These are phyloP conservation scores for Zeus faber DNA, from an alignment of 2,113 vertebrate genomes.

Conservation along the genomic window DNA sequence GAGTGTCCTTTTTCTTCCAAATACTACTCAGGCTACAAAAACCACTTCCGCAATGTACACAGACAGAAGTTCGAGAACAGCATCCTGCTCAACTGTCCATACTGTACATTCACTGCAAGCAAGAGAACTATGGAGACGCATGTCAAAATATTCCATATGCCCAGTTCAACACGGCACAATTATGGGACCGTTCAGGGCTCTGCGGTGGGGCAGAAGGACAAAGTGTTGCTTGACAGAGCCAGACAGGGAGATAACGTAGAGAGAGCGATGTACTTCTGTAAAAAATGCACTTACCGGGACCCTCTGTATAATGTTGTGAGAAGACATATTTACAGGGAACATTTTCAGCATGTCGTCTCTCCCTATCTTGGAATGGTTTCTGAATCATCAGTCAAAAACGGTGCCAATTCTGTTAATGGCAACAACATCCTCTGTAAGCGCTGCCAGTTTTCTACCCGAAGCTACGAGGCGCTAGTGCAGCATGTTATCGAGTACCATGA, in stretches of 20 bases:
- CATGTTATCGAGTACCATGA: constrained; percentile 97
- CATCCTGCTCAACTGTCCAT: constrained; percentile 95
- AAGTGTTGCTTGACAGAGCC: constrained; percentile 77
- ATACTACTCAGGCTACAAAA: constrained; percentile 98
- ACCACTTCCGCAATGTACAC: constrained; percentile 98
- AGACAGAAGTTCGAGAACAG: constrained; percentile 91
- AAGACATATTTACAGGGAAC: constrained; percentile 99
- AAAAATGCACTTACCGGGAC: constrained; percentile 97
- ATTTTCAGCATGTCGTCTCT: constrained; percentile 95
- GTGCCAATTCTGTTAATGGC: constrained; percentile 77
- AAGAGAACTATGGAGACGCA: constrained; percentile 96
- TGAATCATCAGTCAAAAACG: constrained; percentile 87
- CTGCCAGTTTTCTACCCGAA: constrained; percentile 94
- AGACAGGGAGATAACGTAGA: constrained; percentile 84
- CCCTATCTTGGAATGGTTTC: constrained; percentile 89
- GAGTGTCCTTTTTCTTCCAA: constrained; percentile 96
- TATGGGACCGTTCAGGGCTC: constrained; percentile 51
- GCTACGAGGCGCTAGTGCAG: constrained; percentile 93
- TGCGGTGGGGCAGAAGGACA: constrained; percentile 37
- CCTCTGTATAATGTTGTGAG: constrained; percentile 94
- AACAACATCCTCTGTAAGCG: constrained; percentile 91
- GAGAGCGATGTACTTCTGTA: constrained; percentile 97
- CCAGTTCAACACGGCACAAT: constrained; percentile 78
- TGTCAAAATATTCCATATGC: constrained; percentile 95
- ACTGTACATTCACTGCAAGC: constrained; percentile 94